Evolutionary conservation across 2,113 vertebrate genomes (phyloP), one percentile per base, ranked within the genome.

Genomic region (Perca flavescens): DNA sequence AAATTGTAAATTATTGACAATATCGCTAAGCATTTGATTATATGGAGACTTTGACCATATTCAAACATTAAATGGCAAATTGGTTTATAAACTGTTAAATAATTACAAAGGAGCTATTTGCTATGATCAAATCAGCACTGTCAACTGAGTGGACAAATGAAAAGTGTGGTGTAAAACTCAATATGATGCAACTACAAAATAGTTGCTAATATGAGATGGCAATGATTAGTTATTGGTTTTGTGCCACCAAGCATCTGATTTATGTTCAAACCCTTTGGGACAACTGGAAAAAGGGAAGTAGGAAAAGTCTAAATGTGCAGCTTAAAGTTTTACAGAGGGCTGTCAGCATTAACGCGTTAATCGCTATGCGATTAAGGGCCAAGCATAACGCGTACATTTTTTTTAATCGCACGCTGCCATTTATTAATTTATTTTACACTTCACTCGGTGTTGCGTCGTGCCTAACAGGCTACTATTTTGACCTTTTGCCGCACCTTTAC

Each of bases 221-320:
- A 34, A 46, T 53, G 50, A 74, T 74, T 64, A 36, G 52, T 52
- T 70, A 65, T 82, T 73, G 60, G 57, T 53, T 80, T 85, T 76
- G 36, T 75, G 71, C 49, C 61, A 72, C 6, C 14, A 36, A 1
- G 16, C 34, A 49, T 2, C 40, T 63, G 62, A 77, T 73, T 82
- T 61, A 80, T 72, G 53, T 49, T 47, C 34, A 76, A 34, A 22
- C 11, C 9, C 12, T 49, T 0, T 10, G 17, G 49, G 31, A 58
- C 50, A 67, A 43, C 12, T 10, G 60, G 43, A 69, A 28, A 70
- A 50, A 68, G 63, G 50, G 10, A 54, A 72, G 4, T 3, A 57
- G 17, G n/a, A 69, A 54, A 54, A 62, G 15, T 34, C 57, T 36
- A 31, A 22, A 53, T 49, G 22, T 22, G 25, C 49, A 56, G 22